Conservation (phyloP, 2,113 vertebrate genomes). For the Bufo gargarizans region DNA sequence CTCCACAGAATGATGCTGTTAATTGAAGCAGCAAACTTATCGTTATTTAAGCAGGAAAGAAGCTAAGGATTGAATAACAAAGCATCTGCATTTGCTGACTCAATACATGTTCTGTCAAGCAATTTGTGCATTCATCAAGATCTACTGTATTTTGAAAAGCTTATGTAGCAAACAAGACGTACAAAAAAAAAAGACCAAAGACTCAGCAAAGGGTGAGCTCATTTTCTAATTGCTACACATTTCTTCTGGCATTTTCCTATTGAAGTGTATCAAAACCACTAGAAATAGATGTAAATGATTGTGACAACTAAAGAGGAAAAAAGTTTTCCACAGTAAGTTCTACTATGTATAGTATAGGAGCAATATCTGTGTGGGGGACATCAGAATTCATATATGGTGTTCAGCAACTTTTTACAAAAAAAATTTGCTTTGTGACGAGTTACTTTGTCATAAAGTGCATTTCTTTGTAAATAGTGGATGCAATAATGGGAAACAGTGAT, state of each 20-base stretch:
- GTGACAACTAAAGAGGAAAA: no score
- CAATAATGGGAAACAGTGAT: no score
- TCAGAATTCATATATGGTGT: no score
- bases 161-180: slow-evolving; percentile 20
- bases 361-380: no score
- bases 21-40: slow-evolving; percentile 44
- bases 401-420: no score
- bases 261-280: neutral
- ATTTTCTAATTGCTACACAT: neutral
- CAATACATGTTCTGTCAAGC: slow-evolving; percentile 15
- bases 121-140: slow-evolving; percentile 42
- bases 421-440: no score
- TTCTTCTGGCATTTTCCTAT: neutral
- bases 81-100: slow-evolving; percentile 39
- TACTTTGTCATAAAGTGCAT: no score
- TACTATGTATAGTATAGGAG: no score
- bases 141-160: slow-evolving; percentile 16
- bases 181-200: neutral
- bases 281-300: no score
- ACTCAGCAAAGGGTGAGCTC: slow-evolving; percentile 18
- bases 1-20: slow-evolving; percentile 12
- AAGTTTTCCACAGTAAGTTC: no score
- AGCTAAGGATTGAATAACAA: slow-evolving; percentile 38
- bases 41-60: slow-evolving; percentile 42
- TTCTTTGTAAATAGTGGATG: no score